Percentiles rank a stretch among this genome's conserved stretches.
Evolutionary conservation across 92 coral and sea anemone genomes (phyloP).

Genomic region (Muricea muricata): DNA sequence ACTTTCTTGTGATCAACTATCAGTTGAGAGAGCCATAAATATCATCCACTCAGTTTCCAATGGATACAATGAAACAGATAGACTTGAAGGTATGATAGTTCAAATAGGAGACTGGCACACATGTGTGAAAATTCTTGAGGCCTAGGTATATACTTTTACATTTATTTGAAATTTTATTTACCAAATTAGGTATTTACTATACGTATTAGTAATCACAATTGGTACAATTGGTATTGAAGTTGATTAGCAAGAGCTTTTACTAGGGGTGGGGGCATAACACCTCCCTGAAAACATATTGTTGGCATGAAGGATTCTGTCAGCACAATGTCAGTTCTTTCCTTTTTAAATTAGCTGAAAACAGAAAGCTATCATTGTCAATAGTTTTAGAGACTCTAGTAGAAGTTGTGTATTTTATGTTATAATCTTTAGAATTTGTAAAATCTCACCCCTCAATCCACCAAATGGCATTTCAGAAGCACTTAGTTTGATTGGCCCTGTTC

Average conservation of each 20-base stretch:
- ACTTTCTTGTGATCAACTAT: slow-evolving; percentile 66
- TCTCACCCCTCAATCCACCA: no score
- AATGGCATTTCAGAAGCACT: no score
- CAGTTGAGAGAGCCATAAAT: slow-evolving; percentile 73
- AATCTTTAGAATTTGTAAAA: no score
- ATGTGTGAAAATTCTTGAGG: slow-evolving; percentile 46
- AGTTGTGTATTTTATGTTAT: no score
- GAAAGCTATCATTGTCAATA: no score
- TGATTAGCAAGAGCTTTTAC: neutral
- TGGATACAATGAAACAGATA: slow-evolving; percentile 49
- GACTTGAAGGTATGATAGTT: slow-evolving; percentile 20
- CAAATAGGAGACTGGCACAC: slow-evolving; percentile 61
- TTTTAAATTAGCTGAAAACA: no score
- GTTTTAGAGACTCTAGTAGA: no score
- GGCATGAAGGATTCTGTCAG: no score
- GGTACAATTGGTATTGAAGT: neutral
- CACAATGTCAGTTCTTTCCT: no score
- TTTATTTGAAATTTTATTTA: neutral
- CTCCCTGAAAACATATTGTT: no score
- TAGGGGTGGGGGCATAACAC: no score
- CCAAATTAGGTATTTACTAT: neutral
- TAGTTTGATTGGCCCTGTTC: no score
- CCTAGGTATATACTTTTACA: neutral
- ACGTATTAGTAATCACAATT: neutral
- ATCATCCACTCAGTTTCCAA: slow-evolving; percentile 57